Conservation (phyloP, 2,797 vertebrate species). For the Cryptoblepharus egeriae region DNA sequence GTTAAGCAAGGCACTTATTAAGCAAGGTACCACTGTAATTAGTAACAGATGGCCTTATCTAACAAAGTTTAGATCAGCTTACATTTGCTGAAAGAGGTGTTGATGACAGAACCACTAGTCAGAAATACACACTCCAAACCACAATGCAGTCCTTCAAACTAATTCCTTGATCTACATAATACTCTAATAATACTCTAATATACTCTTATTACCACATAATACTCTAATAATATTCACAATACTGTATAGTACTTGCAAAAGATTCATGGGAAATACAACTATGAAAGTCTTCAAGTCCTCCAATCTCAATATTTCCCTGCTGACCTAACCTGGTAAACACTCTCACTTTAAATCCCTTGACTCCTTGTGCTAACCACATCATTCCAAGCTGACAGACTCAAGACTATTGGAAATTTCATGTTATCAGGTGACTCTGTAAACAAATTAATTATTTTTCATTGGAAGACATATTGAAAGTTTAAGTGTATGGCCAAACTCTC, state of each 20-base stretch:
- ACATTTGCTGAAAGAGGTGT: too few relatives aligned
- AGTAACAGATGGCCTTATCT: too few relatives aligned
- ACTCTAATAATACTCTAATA: too few relatives aligned
- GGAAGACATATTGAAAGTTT: neutral
- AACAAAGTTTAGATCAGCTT: too few relatives aligned
- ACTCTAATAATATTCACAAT: neutral
- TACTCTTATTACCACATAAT: too few relatives aligned
- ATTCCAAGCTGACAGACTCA: neutral
- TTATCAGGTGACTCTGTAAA: neutral
- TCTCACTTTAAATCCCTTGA: neutral
- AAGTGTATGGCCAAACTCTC: too few relatives aligned
- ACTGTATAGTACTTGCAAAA: neutral
- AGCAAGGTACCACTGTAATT: too few relatives aligned
- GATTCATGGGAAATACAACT: neutral
- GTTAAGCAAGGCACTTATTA: too few relatives aligned
- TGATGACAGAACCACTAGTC: too few relatives aligned
- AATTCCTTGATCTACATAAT: neutral
- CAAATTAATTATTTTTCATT: neutral
- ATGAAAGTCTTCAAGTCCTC: neutral
- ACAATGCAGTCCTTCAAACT: neutral
- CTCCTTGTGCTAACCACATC: neutral
- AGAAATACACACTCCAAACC: neutral
- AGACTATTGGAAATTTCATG: neutral
- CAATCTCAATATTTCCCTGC: neutral
- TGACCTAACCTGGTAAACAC: neutral